Percentiles rank a stretch among this genome's conserved stretches.
Conservation (phyloP, 1,140 invertebrate genomes). For the Hyles euphorbiae region DNA sequence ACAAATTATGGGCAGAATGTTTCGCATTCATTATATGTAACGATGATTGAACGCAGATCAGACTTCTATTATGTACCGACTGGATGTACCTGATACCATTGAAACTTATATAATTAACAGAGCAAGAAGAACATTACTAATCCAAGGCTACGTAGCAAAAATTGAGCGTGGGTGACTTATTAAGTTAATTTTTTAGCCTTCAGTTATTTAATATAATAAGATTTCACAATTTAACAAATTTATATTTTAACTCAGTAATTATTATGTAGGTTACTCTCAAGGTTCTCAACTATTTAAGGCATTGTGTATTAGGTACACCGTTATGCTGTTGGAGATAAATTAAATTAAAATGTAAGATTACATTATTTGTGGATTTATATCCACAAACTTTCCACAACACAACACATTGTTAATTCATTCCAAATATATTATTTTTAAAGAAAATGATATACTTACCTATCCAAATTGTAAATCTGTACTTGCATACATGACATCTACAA, state of each 20-base stretch:
- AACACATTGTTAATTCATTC: too few relatives aligned
- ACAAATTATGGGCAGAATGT: neutral
- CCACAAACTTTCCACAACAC: too few relatives aligned
- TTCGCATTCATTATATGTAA: slow-evolving; percentile 10
- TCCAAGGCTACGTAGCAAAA: neutral
- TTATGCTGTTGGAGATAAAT: too few relatives aligned
- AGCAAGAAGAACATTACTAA: neutral
- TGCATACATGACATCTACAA: too few relatives aligned
- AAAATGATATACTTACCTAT: too few relatives aligned
- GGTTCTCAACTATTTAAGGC: slow-evolving; percentile 4
- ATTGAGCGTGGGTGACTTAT: neutral
- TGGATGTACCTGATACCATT: too few relatives aligned
- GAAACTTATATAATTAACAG: neutral
- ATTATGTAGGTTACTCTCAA: slow-evolving; percentile 8
- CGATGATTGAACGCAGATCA: neutral
- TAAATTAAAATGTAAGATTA: too few relatives aligned
- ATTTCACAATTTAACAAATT: slow-evolving; percentile 5
- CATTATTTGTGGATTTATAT: too few relatives aligned
- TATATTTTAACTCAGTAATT: slow-evolving; percentile 7
- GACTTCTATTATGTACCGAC: too few relatives aligned
- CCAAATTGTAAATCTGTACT: too few relatives aligned
- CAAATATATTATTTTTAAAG: too few relatives aligned
- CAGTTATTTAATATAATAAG: slow-evolving; percentile 3
- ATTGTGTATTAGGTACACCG: too few relatives aligned
- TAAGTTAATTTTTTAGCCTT: slow-evolving; percentile 1